A percentile compares a stretch with the other conserved stretches of the same genome.
phyloP scores from a whole-genome alignment of 2,888 invertebrate genomes.

The Sympetrum striolatum region DNA sequence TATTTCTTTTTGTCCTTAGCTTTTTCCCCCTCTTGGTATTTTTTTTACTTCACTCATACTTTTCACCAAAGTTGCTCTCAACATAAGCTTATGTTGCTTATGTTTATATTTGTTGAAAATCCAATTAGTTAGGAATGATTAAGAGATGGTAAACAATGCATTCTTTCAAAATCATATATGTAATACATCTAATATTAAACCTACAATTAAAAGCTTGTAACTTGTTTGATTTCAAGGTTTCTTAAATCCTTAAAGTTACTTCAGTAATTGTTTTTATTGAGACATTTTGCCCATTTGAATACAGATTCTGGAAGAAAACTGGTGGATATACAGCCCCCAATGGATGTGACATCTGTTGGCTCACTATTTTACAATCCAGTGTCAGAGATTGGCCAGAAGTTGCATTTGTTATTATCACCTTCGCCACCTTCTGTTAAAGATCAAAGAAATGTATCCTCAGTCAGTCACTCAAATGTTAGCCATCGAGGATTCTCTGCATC shows the following conservation, averaged over 20 bases:
- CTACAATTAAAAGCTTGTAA: too few relatives aligned
- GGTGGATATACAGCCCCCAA: constrained; percentile 2
- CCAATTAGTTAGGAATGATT: too few relatives aligned
- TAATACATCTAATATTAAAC: too few relatives aligned
- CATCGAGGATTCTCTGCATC: constrained; percentile 11
- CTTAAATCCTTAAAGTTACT: not conserved
- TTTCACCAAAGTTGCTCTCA: too few relatives aligned
- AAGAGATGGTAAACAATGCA: too few relatives aligned
- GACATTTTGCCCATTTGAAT: not conserved
- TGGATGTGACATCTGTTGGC: constrained; percentile 13
- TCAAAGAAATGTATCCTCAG: not conserved
- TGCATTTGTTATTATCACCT: not conserved
- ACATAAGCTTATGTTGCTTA: too few relatives aligned
- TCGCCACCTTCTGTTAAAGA: constrained; percentile 3
- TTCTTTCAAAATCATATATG: too few relatives aligned
- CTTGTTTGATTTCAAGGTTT: too few relatives aligned
- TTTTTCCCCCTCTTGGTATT: too few relatives aligned
- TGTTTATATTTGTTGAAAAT: too few relatives aligned
- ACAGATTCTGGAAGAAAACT: not conserved
- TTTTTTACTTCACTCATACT: too few relatives aligned
- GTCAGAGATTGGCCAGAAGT: constrained; percentile 8
- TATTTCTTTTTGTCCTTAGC: too few relatives aligned
- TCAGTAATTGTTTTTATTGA: not conserved
- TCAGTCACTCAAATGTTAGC: not conserved
- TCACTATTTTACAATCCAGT: constrained; percentile 14